Evolutionary conservation across 2,797 vertebrate species (phyloP).

Genomic region (Erpetoichthys calabaricus): DNA sequence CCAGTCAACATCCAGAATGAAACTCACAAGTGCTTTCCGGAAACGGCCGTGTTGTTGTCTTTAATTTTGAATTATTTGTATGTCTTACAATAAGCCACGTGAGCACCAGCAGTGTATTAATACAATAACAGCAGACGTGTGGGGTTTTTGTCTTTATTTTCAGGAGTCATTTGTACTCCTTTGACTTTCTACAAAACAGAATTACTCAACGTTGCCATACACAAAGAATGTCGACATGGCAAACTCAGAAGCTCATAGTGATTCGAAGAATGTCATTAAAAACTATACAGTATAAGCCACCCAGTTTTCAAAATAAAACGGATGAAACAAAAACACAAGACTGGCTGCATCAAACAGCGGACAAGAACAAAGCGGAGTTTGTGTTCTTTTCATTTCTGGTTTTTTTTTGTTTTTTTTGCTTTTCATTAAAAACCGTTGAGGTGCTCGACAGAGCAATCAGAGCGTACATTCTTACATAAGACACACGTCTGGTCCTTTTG

Average conservation of each 20-base stretch:
- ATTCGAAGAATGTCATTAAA: conserved; percentile 48
- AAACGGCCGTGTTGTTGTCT: too few relatives aligned
- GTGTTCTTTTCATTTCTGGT: conserved; percentile 15
- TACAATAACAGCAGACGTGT: too few relatives aligned
- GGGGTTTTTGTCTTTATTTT: conserved; percentile 49
- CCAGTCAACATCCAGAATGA: too few relatives aligned
- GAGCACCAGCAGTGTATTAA: too few relatives aligned
- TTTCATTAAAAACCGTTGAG: conserved; percentile 15
- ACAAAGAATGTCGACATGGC: conserved; percentile 41
- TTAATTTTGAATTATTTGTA: too few relatives aligned
- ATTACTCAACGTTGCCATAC: conserved; percentile 32
- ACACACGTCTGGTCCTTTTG: conserved; percentile 4
- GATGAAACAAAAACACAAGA: conserved; percentile 33
- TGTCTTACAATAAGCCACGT: too few relatives aligned
- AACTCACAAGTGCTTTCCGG: too few relatives aligned
- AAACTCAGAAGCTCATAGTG: conserved; percentile 40
- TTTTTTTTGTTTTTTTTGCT: not conserved
- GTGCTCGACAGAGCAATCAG: conserved; percentile 15
- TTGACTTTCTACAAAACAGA: conserved; percentile 44
- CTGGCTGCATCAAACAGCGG: conserved; percentile 18
- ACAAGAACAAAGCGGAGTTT: conserved; percentile 17
- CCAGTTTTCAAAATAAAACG: conserved; percentile 65
- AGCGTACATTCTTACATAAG: conserved; percentile 33
- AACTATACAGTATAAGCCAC: conserved; percentile 54
- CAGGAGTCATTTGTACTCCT: conserved; percentile 42